Evolutionary conservation across 2,113 vertebrate species (phyloP), one percentile per base, ranked within the genome.

Genomic region (Naja naja): DNA sequence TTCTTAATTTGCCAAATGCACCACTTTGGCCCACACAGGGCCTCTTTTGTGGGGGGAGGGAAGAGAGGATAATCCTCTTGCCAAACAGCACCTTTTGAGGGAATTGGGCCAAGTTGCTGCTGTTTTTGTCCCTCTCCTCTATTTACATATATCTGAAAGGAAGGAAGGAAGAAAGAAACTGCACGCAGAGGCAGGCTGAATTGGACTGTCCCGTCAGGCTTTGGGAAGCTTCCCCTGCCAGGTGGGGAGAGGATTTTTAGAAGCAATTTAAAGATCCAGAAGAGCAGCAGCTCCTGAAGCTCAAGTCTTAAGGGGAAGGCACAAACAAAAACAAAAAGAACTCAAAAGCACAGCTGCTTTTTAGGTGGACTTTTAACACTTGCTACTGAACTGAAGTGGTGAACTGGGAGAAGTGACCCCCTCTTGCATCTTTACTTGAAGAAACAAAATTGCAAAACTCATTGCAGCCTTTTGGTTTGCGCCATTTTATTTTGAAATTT

Each of bases 1-100:
- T 97, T 96, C 93, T 96, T 96, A 30, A 95, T 91, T 96, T 97
- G 96, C 96, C 96, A 95, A 97, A 97, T 97, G 97, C 96, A 91
- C 88, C 69, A 91, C 90, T 93, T 95, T 60, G 95, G 93, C 94
- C 96, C 96, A 94, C 92, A 94, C 12, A 7, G 55, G n/a, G 92
- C 16, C 53, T 88, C n/a, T 97, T 95, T 94, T 87, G 86, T 91
- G 0, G 87, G 89, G 69, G 69, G n/a, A 2, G 18, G 1, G 47
- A n/a, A n/a, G 8, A 1, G 47, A 49, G 8, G 47, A 49, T 1
- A 49, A 56, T 60, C 53, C 88, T 93, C 69, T 93, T 93, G 92
- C 92, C 88, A 93, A 90, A 94, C 87, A 90, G 85, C 92, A 58
- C 95, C 95, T 89, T 90, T 58, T 10, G 58, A 60, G 88, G 92